Conservation (phyloP, 2,888 invertebrate species). For the Metellina segmentata region DNA sequence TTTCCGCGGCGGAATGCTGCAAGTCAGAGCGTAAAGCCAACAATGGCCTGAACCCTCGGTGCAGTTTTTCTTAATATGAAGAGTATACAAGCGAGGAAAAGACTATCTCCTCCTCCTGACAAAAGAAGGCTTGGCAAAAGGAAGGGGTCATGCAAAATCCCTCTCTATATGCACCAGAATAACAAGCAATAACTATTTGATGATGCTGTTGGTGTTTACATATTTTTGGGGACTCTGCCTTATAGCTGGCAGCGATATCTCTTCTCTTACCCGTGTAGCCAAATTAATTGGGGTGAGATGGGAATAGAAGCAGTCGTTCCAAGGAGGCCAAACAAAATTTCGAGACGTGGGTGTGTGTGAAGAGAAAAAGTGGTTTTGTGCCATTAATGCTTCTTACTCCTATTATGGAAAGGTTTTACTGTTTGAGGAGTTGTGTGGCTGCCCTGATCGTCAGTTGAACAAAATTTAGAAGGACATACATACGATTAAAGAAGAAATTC, state of each 20-base stretch:
- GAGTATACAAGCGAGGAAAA: slow-evolving; percentile 40
- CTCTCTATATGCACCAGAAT: slow-evolving; percentile 68
- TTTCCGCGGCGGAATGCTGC: slow-evolving; percentile 6
- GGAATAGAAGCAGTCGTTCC: slow-evolving; percentile 46
- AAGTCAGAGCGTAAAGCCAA: slow-evolving; percentile 60
- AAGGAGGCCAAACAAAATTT: slow-evolving; percentile 12
- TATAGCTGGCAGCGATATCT: slow-evolving; percentile 32
- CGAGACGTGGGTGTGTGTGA: slow-evolving; percentile 11
- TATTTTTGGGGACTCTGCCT: slow-evolving; percentile 51
- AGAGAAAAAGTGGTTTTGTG: slow-evolving; percentile 62
- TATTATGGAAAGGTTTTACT: not conserved
- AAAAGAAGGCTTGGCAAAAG: slow-evolving; percentile 19
- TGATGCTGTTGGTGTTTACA: slow-evolving; percentile 51
- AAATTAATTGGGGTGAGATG: slow-evolving; percentile 67
- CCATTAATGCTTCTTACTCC: not conserved
- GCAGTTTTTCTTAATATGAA: slow-evolving; percentile 58
- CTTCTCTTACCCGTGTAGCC: slow-evolving; percentile 18
- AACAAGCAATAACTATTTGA: slow-evolving; percentile 75
- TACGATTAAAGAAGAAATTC: too few species aligned
- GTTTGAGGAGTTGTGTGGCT: too few species aligned
- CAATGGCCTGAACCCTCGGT: slow-evolving; percentile 33
- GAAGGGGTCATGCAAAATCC: slow-evolving; percentile 65
- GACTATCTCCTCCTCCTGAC: slow-evolving; percentile 26
- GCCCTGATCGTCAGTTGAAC: too few species aligned
- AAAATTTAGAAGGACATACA: too few species aligned